Conservation (phyloP, 2,797 vertebrate genomes). For the Gobio occitaniae region DNA sequence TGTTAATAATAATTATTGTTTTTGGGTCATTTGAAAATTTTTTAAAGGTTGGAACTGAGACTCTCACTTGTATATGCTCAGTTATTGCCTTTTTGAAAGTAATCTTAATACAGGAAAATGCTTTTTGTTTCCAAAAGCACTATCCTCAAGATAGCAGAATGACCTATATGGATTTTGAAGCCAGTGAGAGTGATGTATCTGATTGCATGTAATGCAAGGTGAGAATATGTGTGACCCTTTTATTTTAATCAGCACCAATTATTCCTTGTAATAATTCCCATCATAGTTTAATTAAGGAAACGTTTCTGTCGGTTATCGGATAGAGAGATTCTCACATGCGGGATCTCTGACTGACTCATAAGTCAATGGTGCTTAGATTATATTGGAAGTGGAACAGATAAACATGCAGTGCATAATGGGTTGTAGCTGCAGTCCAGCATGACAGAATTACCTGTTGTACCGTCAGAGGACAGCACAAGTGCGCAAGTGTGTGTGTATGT, state of each 20-base stretch:
- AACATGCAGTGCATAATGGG: neutral
- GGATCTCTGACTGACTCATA: neutral
- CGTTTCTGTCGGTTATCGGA: slow-evolving; percentile 43
- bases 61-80: neutral
- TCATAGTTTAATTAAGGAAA: slow-evolving; percentile 58
- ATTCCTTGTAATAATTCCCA: slow-evolving; percentile 53
- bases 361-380: slow-evolving; percentile 34
- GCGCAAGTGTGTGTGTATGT: neutral
- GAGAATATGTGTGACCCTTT: slow-evolving; percentile 28
- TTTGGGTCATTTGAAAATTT: too few species aligned
- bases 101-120: slow-evolving; percentile 65
- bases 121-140: slow-evolving; percentile 9
- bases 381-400: slow-evolving; percentile 34
- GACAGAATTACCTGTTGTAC: slow-evolving; percentile 9
- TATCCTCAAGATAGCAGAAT: neutral
- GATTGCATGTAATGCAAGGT: slow-evolving; percentile 39
- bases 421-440: neutral
- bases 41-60: neutral
- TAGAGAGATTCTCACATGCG: slow-evolving; percentile 38
- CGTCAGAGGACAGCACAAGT: neutral
- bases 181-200: neutral
- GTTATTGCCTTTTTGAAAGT: slow-evolving; percentile 64
- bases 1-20: too few species aligned
- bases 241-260: slow-evolving; percentile 62
- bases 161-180: slow-evolving; percentile 20